Evolutionary conservation across 2,113 vertebrate species (phyloP), one percentile per base, ranked within the genome.

Genomic region (Tupaia chinensis): DNA sequence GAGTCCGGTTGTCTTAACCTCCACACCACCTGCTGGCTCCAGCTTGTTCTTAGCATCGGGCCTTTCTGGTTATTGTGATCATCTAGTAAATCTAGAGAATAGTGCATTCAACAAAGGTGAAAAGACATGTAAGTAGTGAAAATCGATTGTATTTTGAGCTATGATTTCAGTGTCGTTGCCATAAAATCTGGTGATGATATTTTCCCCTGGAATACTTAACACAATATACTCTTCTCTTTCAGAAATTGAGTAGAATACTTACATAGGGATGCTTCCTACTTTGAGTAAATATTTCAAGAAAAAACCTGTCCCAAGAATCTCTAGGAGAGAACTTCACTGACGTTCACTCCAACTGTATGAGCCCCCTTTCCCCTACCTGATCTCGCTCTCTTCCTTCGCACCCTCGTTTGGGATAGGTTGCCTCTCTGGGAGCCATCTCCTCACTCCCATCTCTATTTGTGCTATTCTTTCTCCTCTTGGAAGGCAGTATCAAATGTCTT

Each of bases 191-290:
- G 63, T 53, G 66, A 79, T 11, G 29, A 15, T 74, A 63, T 82
- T 94, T 76, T 95, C 9, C n/a, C 10, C 5, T 91, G 74, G 9
- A 83, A 88, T 29, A 91, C 82, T 88, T 84, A 63, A 54, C 63
- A 66, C 68, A 2, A 32, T 66, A 73, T 15, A 78, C 0, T 7
- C 56, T 91, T 86, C 74, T 70, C 58, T 76, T 96, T 85, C 5
- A 85, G 60, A 94, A 76, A 3, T 19, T 16, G 22, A 76, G n/a
- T 32, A 70, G 58, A 73, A 80, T 32, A 76, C 1, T 25, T 79
- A 25, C 63, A 3, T 44, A 68, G 54, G 2, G 3, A 22, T 83
- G 19, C 10, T 89, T 65, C 32, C 34, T 86, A 44, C 19, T 78
- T 76, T 79, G 5, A 80, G 34, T 92, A 32, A 58, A 60, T 66